Evolutionary conservation across 2,113 vertebrate genomes (phyloP), one percentile per base, ranked within the genome.

Genomic region (Callopanchax toddi): DNA sequence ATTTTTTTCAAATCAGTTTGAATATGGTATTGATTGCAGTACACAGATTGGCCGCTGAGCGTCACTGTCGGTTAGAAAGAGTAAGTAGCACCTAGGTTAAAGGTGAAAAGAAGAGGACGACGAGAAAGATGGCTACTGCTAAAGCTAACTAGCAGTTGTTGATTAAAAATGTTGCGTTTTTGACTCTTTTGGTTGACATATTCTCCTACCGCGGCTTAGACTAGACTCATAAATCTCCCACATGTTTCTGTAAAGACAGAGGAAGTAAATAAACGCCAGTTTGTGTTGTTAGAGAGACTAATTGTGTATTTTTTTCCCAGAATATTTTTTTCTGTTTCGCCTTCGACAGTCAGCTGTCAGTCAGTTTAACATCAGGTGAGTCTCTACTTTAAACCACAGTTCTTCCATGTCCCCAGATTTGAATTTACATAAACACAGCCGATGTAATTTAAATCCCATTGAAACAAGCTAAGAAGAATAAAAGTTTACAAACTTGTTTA

Each of bases 321-420:
- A 1, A 46, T 18, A 17, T 25, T 48, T 29, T n/a, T 42, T 59
- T 53, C 32, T 77, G 53, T 73, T 21, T 29, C 46, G 71, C 3
- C 0, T 37, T 20, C n/a, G 56, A 45, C 12, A 29, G 64, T 56
- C 78, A 76, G 62, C 79, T 71, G 76, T 37, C 54, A 60, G 44
- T 75, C 74, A 71, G 20, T 13, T 23, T 2, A 26, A 15, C 56
- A 16, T 32, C 76, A 77, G 81, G 73, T 76, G 76, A 71, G 78
- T 58, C 40, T 54, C 2, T 8, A 5, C 6, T 44, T 22, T 1
- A 13, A 29, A 43, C 39, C 53, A 25, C 18, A 17, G 15, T 16
- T 32, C n/a, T n/a, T 5, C 1, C 3, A 2, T 0, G 2, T 6
- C 9, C 9, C 0, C 21, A 1, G 1, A 39, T 11, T n/a, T 4